Percentiles rank a stretch among this genome's conserved stretches.
These are phyloP conservation scores for Passer domesticus DNA, from an alignment of 2,113 vertebrate genomes.

Conservation along the genomic window DNA sequence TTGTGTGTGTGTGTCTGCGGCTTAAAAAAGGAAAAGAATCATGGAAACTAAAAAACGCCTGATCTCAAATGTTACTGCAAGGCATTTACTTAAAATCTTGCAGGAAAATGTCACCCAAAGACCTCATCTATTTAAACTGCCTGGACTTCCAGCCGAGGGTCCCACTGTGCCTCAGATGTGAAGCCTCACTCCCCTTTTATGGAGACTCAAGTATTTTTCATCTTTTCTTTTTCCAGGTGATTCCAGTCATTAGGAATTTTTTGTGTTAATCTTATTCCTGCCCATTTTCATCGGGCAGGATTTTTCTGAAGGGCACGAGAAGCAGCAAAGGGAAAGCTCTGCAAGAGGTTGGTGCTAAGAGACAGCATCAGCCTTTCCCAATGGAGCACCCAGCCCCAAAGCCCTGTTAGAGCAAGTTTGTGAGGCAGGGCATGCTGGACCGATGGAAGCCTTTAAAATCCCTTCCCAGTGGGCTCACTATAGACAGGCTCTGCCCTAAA, in stretches of 20 bases:
- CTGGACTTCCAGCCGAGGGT: background rate
- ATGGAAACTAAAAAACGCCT: background rate
- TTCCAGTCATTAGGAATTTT: background rate
- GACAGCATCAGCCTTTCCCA: background rate
- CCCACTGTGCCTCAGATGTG: background rate
- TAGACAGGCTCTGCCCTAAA: background rate
- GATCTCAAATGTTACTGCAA: conserved; percentile 71
- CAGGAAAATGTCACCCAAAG: conserved; percentile 64
- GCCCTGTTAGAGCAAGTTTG: background rate
- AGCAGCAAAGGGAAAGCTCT: background rate
- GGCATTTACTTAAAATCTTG: conserved; percentile 67
- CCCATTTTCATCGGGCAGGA: background rate
- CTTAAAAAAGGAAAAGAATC: conserved; percentile 51
- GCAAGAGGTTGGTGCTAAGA: background rate
- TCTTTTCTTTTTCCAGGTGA: background rate
- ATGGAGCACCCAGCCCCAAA: background rate
- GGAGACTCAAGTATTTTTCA: background rate
- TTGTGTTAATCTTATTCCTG: background rate
- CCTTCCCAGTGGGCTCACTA: background rate
- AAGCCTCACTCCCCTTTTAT: background rate
- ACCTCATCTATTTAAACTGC: background rate
- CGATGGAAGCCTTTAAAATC: background rate
- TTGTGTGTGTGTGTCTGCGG: conserved; percentile 40
- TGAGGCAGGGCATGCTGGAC: background rate
- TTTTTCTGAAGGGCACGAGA: background rate